Base-by-base conservation (phyloP, 2,113 vertebrate species). In the Melierax canorus region DNA sequence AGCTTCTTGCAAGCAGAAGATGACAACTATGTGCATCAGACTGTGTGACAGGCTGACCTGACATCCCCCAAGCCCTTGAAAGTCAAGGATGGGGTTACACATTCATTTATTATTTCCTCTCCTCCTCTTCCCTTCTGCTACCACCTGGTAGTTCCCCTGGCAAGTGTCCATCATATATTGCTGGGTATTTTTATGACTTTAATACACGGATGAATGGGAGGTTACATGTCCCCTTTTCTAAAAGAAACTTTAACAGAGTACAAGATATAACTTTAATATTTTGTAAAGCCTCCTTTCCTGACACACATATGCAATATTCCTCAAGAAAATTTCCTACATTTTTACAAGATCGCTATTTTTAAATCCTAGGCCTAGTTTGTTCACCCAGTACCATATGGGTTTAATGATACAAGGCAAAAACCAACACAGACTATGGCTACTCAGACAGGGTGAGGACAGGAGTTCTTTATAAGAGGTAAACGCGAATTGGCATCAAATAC, bases 201-300 rank as follows among this genome's bases (percentile, higher is more conserved):
- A 83, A 89, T 51, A 71, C 21, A 76, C 19, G 27, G 39, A 88
- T 48, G 30, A 90, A 90, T 12, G 12, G 29, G 34, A 83, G 9
- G 39, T 10, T 67, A 23, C 0, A 0, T 21, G 12, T 50, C n/a
- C 45, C 5, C 12, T 12, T 66, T 94, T 46, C 64, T 63, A 63
- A 77, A 69, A 72, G 22, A 69, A 86, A 74, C 21, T 7, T 24
- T 77, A 80, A 26, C 22, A 53, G 23, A 60, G 9, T 68, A 34
- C 1, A 1, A 78, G 39, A 51, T 26, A 32, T 1, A 64, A 71
- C 38, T 17, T 62, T n/a, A 55, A 2, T 50, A 63, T 26, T 63
- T 85, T 91, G 74, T 38, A 55, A 88, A 72, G 30, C 6, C 48
- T 53, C 50, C n/a, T 88, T 90, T 77, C 43, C 58, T 86, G 60